Evolutionary conservation across 2,113 vertebrate genomes (phyloP).

Genomic region (Hucho hucho): DNA sequence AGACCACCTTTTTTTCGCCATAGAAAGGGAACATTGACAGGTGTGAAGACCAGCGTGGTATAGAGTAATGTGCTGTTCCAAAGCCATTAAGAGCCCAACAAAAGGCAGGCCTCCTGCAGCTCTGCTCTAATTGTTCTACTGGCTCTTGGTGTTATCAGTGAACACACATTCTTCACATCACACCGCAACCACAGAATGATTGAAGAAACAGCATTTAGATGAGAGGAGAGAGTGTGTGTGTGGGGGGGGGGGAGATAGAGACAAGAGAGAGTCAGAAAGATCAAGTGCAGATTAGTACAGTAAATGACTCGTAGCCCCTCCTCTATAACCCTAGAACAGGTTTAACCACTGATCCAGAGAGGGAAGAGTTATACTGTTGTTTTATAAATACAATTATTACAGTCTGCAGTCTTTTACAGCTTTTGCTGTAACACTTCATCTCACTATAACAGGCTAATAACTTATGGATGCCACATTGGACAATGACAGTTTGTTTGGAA

Average conservation of each 20-base stretch:
- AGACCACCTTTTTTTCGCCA: not conserved
- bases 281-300: constrained; percentile 87
- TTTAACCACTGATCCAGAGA: not conserved
- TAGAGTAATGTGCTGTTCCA: constrained; percentile 54
- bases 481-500: not conserved
- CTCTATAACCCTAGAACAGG: constrained; percentile 14
- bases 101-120: constrained; percentile 37
- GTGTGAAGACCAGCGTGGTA: constrained; percentile 32
- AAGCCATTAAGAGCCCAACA: constrained; percentile 55
- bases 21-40: constrained; percentile 28
- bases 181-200: constrained; percentile 55
- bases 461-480: not conserved
- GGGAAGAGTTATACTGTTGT: too few relatives aligned
- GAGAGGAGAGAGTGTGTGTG: constrained; percentile 43
- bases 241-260: too few relatives aligned
- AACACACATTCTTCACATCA: constrained; percentile 56
- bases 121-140: constrained; percentile 63
- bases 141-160: constrained; percentile 62
- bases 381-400: not conserved
- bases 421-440: not conserved
- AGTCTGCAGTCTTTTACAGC: not conserved
- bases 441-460: not conserved
- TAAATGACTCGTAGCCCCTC: constrained; percentile 76
- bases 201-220: constrained; percentile 78
- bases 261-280: constrained; percentile 47